Evolutionary conservation across 2,888 invertebrate species (phyloP).

Genomic region (Dryococelus australis): DNA sequence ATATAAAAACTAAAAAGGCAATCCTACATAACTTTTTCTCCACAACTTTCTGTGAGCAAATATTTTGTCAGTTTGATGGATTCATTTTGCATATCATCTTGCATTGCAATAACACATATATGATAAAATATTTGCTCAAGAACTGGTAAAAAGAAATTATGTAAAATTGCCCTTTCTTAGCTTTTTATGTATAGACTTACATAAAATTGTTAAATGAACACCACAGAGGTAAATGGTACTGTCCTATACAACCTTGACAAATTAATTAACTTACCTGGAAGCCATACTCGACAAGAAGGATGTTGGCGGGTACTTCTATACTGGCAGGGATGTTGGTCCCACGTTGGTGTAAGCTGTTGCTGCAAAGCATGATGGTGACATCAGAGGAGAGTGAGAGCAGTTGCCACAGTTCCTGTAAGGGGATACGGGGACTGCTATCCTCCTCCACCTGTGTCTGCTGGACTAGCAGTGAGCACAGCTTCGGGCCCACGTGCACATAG

Average conservation of each 20-base stretch:
- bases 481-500: constrained; percentile 66
- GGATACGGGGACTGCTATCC: constrained; percentile 49
- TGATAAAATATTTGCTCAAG: no score
- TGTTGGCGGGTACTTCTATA: constrained; percentile 61
- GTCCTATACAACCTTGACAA: not conserved
- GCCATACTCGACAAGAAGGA: constrained; percentile 66
- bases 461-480: constrained; percentile 63
- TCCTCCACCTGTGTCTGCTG: constrained; percentile 54
- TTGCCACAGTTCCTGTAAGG: constrained; percentile 59
- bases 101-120: no score
- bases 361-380: constrained; percentile 59
- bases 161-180: no score
- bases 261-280: constrained; percentile 60
- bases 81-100: no score
- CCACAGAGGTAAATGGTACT: no score
- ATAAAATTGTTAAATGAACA: no score
- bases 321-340: constrained; percentile 47
- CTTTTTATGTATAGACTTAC: no score
- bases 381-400: constrained; percentile 57
- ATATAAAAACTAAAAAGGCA: no score
- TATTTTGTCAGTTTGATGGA: no score
- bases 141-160: no score
- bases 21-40: no score
- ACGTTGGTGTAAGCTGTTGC: constrained; percentile 58
- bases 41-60: no score